A percentile compares a stretch with the other conserved stretches of the same genome.
These are phyloP conservation scores for Clunio marinus DNA, from an alignment of 2,888 invertebrate genomes.

Conservation along the genomic window DNA sequence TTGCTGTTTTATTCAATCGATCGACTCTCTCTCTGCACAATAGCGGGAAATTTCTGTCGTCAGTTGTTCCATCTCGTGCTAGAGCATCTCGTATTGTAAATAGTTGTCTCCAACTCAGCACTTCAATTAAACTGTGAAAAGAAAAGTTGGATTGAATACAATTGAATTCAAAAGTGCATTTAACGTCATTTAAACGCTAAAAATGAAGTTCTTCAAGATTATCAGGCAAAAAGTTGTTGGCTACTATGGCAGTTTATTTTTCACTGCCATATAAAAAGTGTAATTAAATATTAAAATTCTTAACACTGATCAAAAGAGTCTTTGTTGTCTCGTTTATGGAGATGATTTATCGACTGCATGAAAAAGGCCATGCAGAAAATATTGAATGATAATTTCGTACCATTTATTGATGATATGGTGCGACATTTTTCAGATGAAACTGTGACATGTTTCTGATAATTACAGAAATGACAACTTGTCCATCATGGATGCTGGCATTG, in stretches of 20 bases:
- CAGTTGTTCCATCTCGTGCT: not conserved
- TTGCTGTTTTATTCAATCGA: not conserved
- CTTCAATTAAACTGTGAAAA: not conserved
- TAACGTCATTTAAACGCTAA: not conserved
- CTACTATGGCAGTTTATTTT: too few species aligned
- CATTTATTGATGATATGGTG: constrained; percentile 8
- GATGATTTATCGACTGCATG: not conserved
- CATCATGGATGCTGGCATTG: not conserved
- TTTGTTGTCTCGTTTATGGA: constrained; percentile 1
- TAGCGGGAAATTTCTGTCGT: not conserved
- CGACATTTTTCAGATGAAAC: constrained; percentile 13
- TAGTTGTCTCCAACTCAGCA: constrained; percentile 1
- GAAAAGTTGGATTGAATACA: constrained; percentile 18
- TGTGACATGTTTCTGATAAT: constrained; percentile 23
- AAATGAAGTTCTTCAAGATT: constrained; percentile 10
- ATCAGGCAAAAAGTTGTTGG: not conserved
- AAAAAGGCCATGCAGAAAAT: not conserved
- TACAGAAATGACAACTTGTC: constrained; percentile 16
- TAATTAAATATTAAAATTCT: constrained; percentile 23
- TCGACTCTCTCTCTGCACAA: too few species aligned
- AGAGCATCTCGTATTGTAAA: not conserved
- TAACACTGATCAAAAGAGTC: constrained; percentile 7
- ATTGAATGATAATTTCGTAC: constrained; percentile 12
- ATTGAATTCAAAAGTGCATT: not conserved
- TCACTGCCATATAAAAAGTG: too few species aligned